Conservation (phyloP, 2,888 invertebrate genomes). For the Macrosiphum euphorbiae region DNA sequence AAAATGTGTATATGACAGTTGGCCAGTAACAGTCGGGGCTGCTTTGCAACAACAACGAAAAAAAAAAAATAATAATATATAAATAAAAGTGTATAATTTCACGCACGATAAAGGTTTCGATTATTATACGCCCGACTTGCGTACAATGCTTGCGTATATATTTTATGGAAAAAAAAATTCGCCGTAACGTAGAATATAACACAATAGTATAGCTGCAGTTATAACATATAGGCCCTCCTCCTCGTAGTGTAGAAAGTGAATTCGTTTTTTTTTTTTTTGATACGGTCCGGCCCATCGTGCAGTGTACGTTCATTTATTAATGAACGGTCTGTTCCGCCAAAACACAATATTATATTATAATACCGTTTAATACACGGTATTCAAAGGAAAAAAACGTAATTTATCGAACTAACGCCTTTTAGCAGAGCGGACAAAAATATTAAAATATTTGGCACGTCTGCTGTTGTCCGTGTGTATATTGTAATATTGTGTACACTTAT, state of each 20-base stretch:
- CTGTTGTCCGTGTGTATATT: neutral
- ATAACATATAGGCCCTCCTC: neutral
- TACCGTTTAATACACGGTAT: neutral
- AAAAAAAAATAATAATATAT: neutral
- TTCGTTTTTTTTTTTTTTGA: neutral
- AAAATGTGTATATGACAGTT: conserved; percentile 18
- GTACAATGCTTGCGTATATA: neutral
- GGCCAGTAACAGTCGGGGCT: neutral
- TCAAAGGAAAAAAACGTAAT: neutral
- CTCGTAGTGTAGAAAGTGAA: neutral
- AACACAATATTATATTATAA: neutral
- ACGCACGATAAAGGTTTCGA: conserved; percentile 39
- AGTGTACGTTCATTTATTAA: neutral
- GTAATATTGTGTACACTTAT: neutral
- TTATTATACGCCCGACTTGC: neutral
- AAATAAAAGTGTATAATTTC: conserved; percentile 42
- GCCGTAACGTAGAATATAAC: neutral
- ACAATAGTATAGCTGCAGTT: neutral
- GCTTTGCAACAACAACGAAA: neutral
- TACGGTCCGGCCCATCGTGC: neutral
- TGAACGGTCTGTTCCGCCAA: neutral
- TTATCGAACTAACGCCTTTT: neutral
- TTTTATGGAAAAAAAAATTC: neutral
- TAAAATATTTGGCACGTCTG: neutral
- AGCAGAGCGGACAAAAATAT: neutral